Evolutionary conservation across 1,140 invertebrate species (phyloP).

Genomic region (Panulirus ornatus): DNA sequence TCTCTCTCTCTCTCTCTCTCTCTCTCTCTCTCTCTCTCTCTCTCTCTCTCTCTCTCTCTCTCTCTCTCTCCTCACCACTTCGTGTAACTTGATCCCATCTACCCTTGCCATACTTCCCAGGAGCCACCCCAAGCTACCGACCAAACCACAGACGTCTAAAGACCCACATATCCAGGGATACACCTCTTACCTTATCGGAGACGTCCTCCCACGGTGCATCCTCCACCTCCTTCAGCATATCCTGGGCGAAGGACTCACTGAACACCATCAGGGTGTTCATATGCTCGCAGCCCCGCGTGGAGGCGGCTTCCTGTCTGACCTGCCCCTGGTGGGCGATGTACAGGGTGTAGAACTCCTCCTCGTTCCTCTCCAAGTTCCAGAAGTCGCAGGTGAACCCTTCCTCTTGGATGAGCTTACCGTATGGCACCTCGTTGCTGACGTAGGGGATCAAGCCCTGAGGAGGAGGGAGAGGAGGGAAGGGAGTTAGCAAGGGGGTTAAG

Average conservation of each 20-base stretch:
- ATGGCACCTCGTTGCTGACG: conserved; percentile 12
- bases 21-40: conserved; percentile 33
- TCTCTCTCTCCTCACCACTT: conserved; percentile 6
- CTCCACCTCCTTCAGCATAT: background rate
- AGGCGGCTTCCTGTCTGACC: too few species aligned
- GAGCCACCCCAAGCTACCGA: background rate
- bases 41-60: conserved; percentile 39
- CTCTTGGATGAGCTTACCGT: conserved; percentile 10
- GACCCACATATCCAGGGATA: background rate
- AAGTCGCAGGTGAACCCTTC: background rate
- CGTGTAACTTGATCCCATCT: background rate
- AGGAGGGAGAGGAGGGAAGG: background rate
- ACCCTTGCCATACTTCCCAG: background rate
- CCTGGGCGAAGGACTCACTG: background rate
- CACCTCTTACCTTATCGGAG: background rate
- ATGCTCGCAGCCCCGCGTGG: background rate
- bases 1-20: too few species aligned
- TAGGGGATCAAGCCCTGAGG: conserved; percentile 25
- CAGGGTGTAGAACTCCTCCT: background rate
- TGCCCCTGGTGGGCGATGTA: background rate
- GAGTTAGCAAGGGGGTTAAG: background rate
- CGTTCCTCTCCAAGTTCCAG: background rate
- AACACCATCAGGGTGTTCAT: background rate
- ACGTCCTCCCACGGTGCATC: background rate
- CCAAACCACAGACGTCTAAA: background rate